Percentiles rank a stretch among this genome's conserved stretches.
Evolutionary conservation across 2,888 invertebrate genomes (phyloP).

Genomic region (Serripes groenlandicus): DNA sequence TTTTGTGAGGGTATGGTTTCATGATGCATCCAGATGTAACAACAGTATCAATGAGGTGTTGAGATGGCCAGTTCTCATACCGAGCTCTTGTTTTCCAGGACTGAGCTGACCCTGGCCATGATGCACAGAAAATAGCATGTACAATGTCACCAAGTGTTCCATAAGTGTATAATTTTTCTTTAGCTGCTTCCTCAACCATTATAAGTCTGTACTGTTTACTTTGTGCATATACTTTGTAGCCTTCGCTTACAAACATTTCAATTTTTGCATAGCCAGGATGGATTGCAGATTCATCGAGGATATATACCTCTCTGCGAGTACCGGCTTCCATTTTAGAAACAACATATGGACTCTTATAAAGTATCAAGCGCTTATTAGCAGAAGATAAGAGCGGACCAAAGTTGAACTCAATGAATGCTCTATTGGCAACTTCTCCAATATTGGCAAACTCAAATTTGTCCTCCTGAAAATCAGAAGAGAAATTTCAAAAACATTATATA

Average conservation of each 20-base stretch:
- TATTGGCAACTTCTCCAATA: neutral
- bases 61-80: constrained; percentile 49
- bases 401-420: neutral
- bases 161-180: neutral
- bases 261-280: constrained; percentile 31
- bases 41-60: constrained; percentile 35
- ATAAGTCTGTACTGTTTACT: too few species aligned
- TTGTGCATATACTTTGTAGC: neutral
- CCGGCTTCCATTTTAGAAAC: neutral
- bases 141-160: too few species aligned
- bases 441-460: neutral
- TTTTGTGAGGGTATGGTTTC: constrained; percentile 45
- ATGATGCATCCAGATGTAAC: constrained; percentile 54
- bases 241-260: too few species aligned
- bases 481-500: too few species aligned
- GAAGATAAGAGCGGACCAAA: neutral
- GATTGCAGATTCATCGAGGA: constrained; percentile 14
- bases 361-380: neutral
- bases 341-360: neutral
- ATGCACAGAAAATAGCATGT: constrained; percentile 19
- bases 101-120: constrained; percentile 52
- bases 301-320: neutral
- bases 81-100: constrained; percentile 60
- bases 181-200: neutral
- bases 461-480: neutral